Evolutionary conservation across 2,888 invertebrate genomes (phyloP), one percentile per base, ranked within the genome.

Genomic region (Heliothis peltigera): DNA sequence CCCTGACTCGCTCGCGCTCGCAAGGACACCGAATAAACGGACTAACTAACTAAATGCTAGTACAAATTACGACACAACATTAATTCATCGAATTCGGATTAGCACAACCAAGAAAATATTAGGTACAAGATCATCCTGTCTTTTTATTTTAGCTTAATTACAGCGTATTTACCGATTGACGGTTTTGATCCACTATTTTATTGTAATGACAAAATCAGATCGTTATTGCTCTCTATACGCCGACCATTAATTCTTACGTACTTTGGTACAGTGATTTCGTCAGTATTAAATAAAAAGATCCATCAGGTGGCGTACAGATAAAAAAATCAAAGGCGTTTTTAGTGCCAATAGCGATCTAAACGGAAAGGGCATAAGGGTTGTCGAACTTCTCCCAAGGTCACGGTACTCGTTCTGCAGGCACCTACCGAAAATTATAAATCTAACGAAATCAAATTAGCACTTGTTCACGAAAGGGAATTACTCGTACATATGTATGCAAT

Each of bases 21-120:
- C 89, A 89, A 89, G 88, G 88, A 87, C 90, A 87, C 77, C 75
- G 79, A 83, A 81, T 79, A 81, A 85, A 85, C 73, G 79, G 81
- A n/a, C 82, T 82, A 82, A 83, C 80, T 82, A 80, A 80, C 78
- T 79, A 79, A 86, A 83, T 80, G 79, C 80, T 79, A 80, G 80
- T 77, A 81, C 81, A 84, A 80, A 80, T 79, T 80, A 77, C 79
- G 80, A 80, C 81, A 81, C 69, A 44, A 64, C 46, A 54, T 64
- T 70, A n/a, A 64, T 66, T 68, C 28, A 70, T 58, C 44, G 66
- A 49, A 18, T 57, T 28, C n/a, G 15, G 64, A 73, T 64, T 64
- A 48, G 47, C 44, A 64, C 53, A 68, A 68, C 47, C 55, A 56
- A 48, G 48, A 52, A 54, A 17, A 49, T 48, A 35, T 10, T 49